A percentile compares a stretch with the other conserved stretches of the same genome.
Conservation (phyloP, 2,797 vertebrate species). For the Sebastolobus altivelis region DNA sequence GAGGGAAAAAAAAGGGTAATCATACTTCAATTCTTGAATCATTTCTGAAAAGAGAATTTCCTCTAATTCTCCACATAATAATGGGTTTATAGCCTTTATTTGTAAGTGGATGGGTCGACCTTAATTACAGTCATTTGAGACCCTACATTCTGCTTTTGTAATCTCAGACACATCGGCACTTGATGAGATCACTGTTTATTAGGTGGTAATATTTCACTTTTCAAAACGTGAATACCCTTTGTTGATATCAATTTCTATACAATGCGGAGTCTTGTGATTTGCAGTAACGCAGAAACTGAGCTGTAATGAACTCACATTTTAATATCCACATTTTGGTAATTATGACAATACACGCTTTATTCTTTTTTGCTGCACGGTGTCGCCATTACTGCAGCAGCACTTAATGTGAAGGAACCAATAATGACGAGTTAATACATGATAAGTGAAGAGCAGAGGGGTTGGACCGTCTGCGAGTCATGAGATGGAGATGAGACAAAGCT, state of each 20-base stretch:
- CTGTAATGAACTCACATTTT: slow-evolving; percentile 52
- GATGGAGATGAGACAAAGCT: not conserved
- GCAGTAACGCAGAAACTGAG: slow-evolving; percentile 40
- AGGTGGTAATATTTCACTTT: slow-evolving; percentile 74
- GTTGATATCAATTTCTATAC: slow-evolving; percentile 50
- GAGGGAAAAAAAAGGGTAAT: slow-evolving; percentile 55
- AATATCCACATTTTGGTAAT: slow-evolving; percentile 49
- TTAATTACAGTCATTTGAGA: slow-evolving; percentile 76
- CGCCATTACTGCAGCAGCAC: slow-evolving; percentile 13
- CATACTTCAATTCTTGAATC: slow-evolving; percentile 67
- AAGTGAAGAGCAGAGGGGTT: not conserved
- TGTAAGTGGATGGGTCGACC: slow-evolving; percentile 65
- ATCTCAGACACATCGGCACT: slow-evolving; percentile 66
- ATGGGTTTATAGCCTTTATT: slow-evolving; percentile 74
- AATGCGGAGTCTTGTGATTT: slow-evolving; percentile 22
- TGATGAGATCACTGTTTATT: slow-evolving; percentile 75
- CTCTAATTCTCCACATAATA: slow-evolving; percentile 65
- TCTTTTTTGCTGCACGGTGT: not conserved
- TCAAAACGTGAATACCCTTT: slow-evolving; percentile 64
- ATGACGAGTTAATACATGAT: not conserved
- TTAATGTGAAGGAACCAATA: not conserved
- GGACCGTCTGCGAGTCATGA: not conserved
- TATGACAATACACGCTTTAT: not conserved
- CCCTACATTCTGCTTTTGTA: slow-evolving; percentile 64
- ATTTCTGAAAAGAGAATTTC: slow-evolving; percentile 66